Evolutionary conservation across 1,140 invertebrate species (phyloP).

Genomic region (Augochlora pura): DNA sequence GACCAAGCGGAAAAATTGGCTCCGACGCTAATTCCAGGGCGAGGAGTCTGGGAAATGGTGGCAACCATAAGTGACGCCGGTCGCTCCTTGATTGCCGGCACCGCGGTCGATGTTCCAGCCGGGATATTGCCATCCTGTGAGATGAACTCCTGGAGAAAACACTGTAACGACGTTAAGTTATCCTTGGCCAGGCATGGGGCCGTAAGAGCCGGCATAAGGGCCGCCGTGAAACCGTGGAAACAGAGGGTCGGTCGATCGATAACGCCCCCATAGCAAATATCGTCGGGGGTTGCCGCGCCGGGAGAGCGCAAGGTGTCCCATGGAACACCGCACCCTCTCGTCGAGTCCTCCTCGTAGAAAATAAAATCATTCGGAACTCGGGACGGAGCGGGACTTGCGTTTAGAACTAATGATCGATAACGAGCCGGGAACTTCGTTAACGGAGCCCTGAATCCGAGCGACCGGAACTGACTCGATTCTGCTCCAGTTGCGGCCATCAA

Average conservation of each 20-base stretch:
- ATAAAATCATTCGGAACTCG: slow-evolving; percentile 20
- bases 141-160: slow-evolving; percentile 11
- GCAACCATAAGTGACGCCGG: not conserved
- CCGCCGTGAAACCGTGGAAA: slow-evolving; percentile 56
- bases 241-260: slow-evolving; percentile 62
- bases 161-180: slow-evolving; percentile 45
- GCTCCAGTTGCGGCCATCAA: not conserved
- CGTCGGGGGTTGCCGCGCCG: slow-evolving; percentile 42
- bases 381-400: slow-evolving; percentile 3
- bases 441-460: not conserved
- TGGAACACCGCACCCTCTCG: slow-evolving; percentile 56
- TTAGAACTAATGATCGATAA: slow-evolving; percentile 32
- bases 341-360: slow-evolving; percentile 20
- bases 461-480: slow-evolving; percentile 21
- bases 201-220: slow-evolving; percentile 56
- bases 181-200: slow-evolving; percentile 25
- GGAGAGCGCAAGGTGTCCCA: slow-evolving; percentile 30
- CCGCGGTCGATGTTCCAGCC: not conserved
- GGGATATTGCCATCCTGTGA: too few relatives aligned
- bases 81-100: not conserved
- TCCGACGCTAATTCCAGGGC: not conserved
- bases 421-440: slow-evolving; percentile 3
- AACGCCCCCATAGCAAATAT: slow-evolving; percentile 67
- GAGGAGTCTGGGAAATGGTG: not conserved
- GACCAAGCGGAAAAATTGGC: slow-evolving; percentile 8